Evolutionary conservation across 2,113 vertebrate species (phyloP).

Genomic region (Urocitellus parryii): DNA sequence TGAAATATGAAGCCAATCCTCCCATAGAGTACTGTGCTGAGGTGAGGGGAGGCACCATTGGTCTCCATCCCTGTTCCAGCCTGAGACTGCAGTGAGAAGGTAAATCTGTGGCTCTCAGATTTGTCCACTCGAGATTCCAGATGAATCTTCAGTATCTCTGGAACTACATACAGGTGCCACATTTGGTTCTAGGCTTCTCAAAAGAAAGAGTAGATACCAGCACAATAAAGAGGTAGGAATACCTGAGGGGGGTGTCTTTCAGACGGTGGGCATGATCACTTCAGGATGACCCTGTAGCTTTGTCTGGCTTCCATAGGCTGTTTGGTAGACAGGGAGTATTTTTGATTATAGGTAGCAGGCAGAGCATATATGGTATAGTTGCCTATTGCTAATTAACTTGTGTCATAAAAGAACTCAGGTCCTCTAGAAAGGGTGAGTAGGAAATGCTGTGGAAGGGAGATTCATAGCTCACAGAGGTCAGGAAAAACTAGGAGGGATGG

Average conservation of each 20-base stretch:
- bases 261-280: background rate
- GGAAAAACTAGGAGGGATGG: background rate
- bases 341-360: background rate
- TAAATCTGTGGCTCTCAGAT: background rate
- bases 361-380: background rate
- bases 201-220: background rate
- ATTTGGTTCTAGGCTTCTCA: background rate
- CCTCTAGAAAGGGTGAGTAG: background rate
- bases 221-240: background rate
- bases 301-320: fast-evolving
- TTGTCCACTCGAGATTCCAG: background rate
- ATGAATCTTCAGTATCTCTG: background rate
- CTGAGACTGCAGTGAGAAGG: background rate
- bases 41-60: background rate
- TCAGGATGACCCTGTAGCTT: background rate
- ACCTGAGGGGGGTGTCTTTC: background rate
- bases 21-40: background rate
- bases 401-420: background rate
- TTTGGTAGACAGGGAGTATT: background rate
- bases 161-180: background rate
- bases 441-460: background rate
- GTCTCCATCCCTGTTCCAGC: background rate
- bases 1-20: background rate
- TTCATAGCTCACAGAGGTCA: background rate
- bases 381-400: background rate